These are phyloP conservation scores for Anarrhichthys ocellatus DNA, from an alignment of 2,113 vertebrate genomes.

Conservation along the genomic window DNA sequence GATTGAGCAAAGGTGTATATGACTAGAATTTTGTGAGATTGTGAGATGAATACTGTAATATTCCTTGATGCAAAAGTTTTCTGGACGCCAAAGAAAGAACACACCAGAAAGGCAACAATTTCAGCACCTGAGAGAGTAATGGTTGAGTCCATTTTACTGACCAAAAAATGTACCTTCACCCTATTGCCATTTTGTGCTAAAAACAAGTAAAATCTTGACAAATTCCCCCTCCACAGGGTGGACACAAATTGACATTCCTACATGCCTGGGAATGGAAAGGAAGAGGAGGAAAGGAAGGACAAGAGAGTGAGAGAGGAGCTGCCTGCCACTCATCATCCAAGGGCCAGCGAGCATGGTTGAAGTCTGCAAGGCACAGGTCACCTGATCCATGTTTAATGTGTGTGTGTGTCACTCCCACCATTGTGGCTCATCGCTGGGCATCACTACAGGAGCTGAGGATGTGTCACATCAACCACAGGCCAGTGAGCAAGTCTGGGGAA, in stretches of 20 bases:
- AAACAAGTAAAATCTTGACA: slow-evolving; percentile 14
- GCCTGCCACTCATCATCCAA: slow-evolving; percentile 75
- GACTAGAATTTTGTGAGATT: not conserved
- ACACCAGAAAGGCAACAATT: not conserved
- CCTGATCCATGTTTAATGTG: slow-evolving; percentile 72
- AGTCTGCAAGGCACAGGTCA: slow-evolving; percentile 72
- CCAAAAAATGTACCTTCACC: not conserved
- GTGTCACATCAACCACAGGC: slow-evolving; percentile 82
- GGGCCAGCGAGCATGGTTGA: slow-evolving; percentile 74
- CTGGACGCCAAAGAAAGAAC: not conserved
- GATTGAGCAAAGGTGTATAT: not conserved
- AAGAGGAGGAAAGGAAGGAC: not conserved
- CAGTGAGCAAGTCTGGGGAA: slow-evolving; percentile 75
- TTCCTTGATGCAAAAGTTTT: not conserved
- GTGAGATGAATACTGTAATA: not conserved
- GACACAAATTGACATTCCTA: slow-evolving; percentile 37
- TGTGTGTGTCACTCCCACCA: slow-evolving; percentile 32
- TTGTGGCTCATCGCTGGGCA: slow-evolving; percentile 71
- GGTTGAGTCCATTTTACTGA: not conserved
- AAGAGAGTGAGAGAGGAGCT: slow-evolving; percentile 45
- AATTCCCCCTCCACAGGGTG: not conserved
- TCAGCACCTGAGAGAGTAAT: not conserved
- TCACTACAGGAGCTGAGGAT: slow-evolving; percentile 74
- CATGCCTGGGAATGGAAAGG: slow-evolving; percentile 9
- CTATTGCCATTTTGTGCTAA: not conserved